phyloP scores from a whole-genome alignment of 2,888 invertebrate species.

The Halictus ligatus region DNA sequence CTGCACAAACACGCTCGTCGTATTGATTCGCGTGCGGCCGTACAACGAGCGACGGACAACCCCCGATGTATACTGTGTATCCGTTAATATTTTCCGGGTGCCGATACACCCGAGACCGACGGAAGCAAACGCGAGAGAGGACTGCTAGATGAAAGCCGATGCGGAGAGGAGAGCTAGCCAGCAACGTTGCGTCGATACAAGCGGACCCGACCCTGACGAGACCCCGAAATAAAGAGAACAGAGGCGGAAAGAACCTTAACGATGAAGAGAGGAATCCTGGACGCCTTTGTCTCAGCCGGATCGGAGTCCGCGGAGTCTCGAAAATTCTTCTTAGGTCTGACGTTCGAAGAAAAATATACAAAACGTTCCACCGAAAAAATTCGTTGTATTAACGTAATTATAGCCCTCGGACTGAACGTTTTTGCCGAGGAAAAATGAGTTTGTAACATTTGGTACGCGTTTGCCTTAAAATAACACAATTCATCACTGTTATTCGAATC shows the following conservation, averaged over 20 bases:
- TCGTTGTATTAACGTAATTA: too few relatives aligned
- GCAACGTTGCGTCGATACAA: not conserved
- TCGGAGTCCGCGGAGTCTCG: not conserved
- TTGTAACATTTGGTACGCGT: too few relatives aligned
- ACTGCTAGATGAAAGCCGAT: conserved; percentile 1
- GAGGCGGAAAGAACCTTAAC: not conserved
- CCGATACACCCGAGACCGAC: conserved; percentile 35
- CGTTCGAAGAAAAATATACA: too few relatives aligned
- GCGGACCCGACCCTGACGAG: not conserved
- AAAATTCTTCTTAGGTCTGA: not conserved
- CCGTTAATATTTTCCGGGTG: conserved; percentile 73
- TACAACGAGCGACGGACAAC: conserved; percentile 71
- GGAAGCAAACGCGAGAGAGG: conserved; percentile 1
- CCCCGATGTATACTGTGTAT: conserved; percentile 59
- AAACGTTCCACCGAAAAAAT: too few relatives aligned
- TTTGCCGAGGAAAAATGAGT: too few relatives aligned
- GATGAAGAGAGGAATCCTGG: conserved; percentile 10
- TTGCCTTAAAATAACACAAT: too few relatives aligned
- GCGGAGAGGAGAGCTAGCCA: not conserved
- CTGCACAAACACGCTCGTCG: conserved; percentile 37
- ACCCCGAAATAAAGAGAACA: not conserved
- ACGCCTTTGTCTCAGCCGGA: not conserved
- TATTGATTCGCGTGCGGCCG: conserved; percentile 76
- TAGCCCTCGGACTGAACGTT: too few relatives aligned
- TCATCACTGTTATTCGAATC: too few relatives aligned